These are phyloP conservation scores for Meloidogyne chitwoodi DNA, from an alignment of 1,140 invertebrate genomes.

Conservation along the genomic window DNA sequence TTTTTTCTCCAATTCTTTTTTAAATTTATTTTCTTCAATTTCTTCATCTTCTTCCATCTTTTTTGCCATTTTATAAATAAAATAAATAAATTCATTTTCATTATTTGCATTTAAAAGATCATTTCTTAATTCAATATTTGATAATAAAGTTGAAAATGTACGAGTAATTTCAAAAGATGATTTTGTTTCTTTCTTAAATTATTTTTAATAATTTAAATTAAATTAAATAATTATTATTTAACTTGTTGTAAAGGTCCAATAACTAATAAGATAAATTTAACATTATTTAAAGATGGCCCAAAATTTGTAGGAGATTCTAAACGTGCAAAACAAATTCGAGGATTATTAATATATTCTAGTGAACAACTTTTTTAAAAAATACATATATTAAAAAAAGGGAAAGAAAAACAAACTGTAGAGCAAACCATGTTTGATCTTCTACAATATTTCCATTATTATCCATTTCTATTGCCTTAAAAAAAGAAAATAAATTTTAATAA, in stretches of 20 bases:
- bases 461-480: slow-evolving; percentile 4
- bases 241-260: slow-evolving; percentile 68
- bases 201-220: background rate
- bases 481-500: background rate
- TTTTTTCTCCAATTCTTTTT: background rate
- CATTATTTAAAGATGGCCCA: slow-evolving; percentile 66
- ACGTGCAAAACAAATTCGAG: slow-evolving; percentile 66
- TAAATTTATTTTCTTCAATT: slow-evolving; percentile 51
- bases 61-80: slow-evolving; percentile 63
- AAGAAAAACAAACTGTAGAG: slow-evolving; percentile 22
- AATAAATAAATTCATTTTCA: slow-evolving; percentile 63
- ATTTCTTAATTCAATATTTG: slow-evolving; percentile 30
- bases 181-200: slow-evolving; percentile 48
- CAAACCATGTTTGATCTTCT: slow-evolving; percentile 41
- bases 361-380: slow-evolving; percentile 13
- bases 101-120: slow-evolving; percentile 44
- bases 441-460: background rate
- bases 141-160: slow-evolving; percentile 53
- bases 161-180: slow-evolving; percentile 48
- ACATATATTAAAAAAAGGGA: background rate
- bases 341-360: slow-evolving; percentile 19
- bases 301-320: slow-evolving; percentile 67
- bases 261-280: slow-evolving; percentile 67
- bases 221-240: slow-evolving; percentile 31
- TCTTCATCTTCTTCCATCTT: slow-evolving; percentile 62